Evolutionary conservation across 2,888 invertebrate species (phyloP).

Genomic region (Mamestra brassicae): DNA sequence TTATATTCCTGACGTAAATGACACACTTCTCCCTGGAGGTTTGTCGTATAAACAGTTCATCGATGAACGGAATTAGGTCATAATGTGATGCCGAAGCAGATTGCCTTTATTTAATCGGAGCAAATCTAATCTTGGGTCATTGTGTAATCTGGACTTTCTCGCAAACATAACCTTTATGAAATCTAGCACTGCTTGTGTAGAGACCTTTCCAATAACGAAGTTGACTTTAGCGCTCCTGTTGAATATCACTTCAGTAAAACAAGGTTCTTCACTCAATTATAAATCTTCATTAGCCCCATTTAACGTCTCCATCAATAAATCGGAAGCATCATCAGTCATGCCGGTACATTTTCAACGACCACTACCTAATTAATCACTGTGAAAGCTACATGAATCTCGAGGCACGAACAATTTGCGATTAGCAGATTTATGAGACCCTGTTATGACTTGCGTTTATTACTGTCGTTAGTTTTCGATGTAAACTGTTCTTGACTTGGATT

Average conservation of each 20-base stretch:
- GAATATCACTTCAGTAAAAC: constrained; percentile 15
- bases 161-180: constrained; percentile 18
- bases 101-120: constrained; percentile 30
- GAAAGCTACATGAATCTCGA: constrained; percentile 62
- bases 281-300: constrained; percentile 57
- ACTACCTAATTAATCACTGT: constrained; percentile 61
- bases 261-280: constrained; percentile 37
- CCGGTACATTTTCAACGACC: constrained; percentile 43
- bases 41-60: constrained; percentile 22
- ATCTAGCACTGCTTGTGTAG: not conserved
- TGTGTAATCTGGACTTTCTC: constrained; percentile 4
- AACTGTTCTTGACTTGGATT: constrained; percentile 24
- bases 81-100: constrained; percentile 23
- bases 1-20: constrained; percentile 15
- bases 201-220: not conserved
- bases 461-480: constrained; percentile 34
- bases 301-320: constrained; percentile 48
- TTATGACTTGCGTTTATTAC: constrained; percentile 53
- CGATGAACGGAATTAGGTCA: constrained; percentile 37
- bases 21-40: constrained; percentile 21
- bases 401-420: constrained; percentile 54
- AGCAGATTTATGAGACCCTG: constrained; percentile 58
- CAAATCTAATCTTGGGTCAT: constrained; percentile 26
- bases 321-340: constrained; percentile 48
- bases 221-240: constrained; percentile 15